A percentile compares a stretch with the other conserved stretches of the same genome.
phyloP scores from a whole-genome alignment of 2,797 vertebrate species.

The Megalops cyprinoides region DNA sequence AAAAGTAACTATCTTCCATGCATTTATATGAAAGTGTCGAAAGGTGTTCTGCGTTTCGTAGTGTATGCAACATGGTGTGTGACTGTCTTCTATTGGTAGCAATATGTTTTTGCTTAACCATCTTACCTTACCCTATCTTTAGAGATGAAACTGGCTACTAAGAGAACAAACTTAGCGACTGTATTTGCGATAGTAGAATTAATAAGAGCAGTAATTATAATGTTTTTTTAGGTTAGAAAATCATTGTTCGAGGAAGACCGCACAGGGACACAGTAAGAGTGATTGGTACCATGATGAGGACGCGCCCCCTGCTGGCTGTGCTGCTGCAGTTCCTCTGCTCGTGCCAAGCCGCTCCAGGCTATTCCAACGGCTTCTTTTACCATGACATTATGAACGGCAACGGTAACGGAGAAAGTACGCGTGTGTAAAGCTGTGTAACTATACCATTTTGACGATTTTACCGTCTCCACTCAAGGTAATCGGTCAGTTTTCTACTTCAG shows the following conservation, averaged over 20 bases:
- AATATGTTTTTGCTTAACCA: background rate
- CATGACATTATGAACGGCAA: constrained; percentile 66
- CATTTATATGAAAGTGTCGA: constrained; percentile 14
- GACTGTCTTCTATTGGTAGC: constrained; percentile 37
- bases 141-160: constrained; percentile 15
- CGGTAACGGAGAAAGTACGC: constrained; percentile 69
- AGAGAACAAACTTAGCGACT: constrained; percentile 3
- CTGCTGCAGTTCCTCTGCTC: constrained; percentile 50
- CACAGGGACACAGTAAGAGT: background rate
- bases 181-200: background rate
- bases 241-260: background rate
- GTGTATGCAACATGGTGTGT: background rate
- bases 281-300: constrained; percentile 7
- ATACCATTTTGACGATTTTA: constrained; percentile 10
- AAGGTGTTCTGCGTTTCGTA: too few species aligned
- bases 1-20: background rate
- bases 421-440: background rate
- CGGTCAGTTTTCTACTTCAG: background rate
- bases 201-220: constrained; percentile 30
- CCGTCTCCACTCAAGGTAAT: background rate
- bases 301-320: constrained; percentile 52
- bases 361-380: constrained; percentile 81
- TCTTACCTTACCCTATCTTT: constrained; percentile 24
- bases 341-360: constrained; percentile 53
- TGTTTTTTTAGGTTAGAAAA: constrained; percentile 17